These are phyloP conservation scores for Tyrannus savana DNA, from an alignment of 2,113 vertebrate species.

Conservation along the genomic window DNA sequence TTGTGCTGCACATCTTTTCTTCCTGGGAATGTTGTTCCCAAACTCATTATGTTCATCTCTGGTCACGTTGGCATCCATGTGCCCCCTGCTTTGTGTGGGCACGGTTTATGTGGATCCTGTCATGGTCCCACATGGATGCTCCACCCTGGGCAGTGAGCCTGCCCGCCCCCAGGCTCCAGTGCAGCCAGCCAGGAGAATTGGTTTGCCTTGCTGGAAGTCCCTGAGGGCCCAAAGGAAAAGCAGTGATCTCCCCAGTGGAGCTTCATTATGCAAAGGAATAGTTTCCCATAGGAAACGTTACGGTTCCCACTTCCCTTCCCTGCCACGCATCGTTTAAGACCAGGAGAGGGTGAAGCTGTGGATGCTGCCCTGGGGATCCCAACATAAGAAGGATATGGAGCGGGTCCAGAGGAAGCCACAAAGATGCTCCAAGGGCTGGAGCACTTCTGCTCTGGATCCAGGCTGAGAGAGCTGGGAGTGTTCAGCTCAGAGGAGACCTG, in stretches of 20 bases:
- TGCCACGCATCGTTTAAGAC: accelerated
- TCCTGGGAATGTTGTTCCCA: neutral
- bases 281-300: constrained; percentile 14
- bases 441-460: neutral
- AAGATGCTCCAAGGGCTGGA: neutral
- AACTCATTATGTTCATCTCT: accelerated
- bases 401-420: accelerated
- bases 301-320: neutral
- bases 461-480: neutral
- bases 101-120: neutral
- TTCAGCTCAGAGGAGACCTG: neutral
- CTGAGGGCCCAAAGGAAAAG: neutral
- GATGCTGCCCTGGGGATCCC: neutral
- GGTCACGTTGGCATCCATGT: accelerated
- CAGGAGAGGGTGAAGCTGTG: neutral
- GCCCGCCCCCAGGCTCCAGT: neutral
- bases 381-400: accelerated
- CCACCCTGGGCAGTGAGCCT: neutral
- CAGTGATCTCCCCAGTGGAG: neutral
- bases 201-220: neutral
- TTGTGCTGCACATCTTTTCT: neutral
- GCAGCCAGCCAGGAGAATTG: neutral
- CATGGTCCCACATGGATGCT: accelerated
- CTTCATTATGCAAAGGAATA: neutral
- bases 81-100: neutral